phyloP scores from a whole-genome alignment of 2,113 vertebrate genomes.

The Oryctolagus cuniculus region DNA sequence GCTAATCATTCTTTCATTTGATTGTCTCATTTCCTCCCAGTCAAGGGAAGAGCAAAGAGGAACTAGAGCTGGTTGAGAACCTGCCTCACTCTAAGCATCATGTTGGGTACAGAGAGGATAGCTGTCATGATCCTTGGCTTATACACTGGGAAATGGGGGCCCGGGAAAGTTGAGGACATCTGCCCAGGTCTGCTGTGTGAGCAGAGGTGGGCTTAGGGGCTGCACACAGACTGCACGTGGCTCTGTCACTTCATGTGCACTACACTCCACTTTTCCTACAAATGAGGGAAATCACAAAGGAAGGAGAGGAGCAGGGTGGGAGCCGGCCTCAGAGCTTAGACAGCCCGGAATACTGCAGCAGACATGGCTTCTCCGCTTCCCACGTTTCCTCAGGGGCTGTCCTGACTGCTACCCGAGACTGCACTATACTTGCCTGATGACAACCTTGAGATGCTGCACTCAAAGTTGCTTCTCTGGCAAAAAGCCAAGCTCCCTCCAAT shows the following conservation, averaged over 20 bases:
- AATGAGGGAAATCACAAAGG: neutral
- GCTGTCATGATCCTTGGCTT: neutral
- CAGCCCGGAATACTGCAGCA: neutral
- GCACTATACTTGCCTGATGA: neutral
- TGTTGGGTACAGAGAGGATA: neutral
- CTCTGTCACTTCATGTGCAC: neutral
- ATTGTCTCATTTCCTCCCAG: neutral
- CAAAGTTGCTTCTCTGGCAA: slow-evolving; percentile 54
- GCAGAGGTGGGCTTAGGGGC: neutral
- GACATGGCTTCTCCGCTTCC: neutral
- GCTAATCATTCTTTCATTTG: neutral
- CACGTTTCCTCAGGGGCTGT: neutral
- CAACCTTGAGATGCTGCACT: slow-evolving; percentile 53
- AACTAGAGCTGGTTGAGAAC: neutral
- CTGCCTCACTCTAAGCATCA: neutral
- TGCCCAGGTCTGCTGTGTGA: neutral
- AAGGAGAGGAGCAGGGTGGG: neutral
- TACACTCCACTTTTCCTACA: neutral
- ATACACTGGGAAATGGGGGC: neutral
- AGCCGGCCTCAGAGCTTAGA: neutral
- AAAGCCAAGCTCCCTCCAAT: slow-evolving; percentile 46
- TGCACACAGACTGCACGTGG: neutral
- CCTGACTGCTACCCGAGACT: slow-evolving; percentile 26
- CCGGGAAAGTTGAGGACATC: neutral
- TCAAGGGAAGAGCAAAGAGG: neutral